Evolutionary conservation across 2,113 vertebrate species (phyloP).

Genomic region (Tauraco erythrolophus): DNA sequence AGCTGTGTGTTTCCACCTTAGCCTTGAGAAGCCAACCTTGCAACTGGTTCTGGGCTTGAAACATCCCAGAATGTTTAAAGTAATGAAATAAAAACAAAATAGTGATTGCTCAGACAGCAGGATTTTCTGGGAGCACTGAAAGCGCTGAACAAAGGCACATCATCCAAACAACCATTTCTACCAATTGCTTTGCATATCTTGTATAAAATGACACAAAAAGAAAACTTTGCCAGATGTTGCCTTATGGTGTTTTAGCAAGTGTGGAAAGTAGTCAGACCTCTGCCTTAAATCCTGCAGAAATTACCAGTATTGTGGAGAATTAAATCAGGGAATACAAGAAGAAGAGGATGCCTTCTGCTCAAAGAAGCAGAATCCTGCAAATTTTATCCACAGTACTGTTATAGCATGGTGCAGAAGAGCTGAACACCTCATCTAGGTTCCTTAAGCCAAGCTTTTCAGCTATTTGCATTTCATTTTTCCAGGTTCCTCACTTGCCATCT

Average conservation of each 20-base stretch:
- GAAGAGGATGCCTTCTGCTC: neutral
- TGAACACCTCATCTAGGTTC: neutral
- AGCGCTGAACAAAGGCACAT: neutral
- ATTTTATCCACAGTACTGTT: neutral
- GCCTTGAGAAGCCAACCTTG: neutral
- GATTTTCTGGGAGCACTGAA: neutral
- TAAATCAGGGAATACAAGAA: neutral
- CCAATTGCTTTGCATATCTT: neutral
- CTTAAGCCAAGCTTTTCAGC: neutral
- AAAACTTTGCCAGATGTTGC: neutral
- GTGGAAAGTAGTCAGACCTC: neutral
- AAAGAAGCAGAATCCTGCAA: neutral
- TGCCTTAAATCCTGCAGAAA: neutral
- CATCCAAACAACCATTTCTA: neutral
- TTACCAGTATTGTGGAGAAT: neutral
- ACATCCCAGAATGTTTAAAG: neutral
- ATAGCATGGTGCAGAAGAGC: neutral
- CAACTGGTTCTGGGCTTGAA: neutral
- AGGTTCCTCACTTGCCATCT: neutral
- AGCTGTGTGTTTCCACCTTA: neutral
- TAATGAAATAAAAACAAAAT: neutral
- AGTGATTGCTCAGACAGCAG: neutral
- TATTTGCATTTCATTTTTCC: neutral
- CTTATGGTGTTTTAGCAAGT: neutral
- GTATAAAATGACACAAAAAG: neutral